A percentile compares a stretch with the other conserved stretches of the same genome.
Conservation (phyloP, 2,888 invertebrate genomes). For the Ctenicera cuprea region DNA sequence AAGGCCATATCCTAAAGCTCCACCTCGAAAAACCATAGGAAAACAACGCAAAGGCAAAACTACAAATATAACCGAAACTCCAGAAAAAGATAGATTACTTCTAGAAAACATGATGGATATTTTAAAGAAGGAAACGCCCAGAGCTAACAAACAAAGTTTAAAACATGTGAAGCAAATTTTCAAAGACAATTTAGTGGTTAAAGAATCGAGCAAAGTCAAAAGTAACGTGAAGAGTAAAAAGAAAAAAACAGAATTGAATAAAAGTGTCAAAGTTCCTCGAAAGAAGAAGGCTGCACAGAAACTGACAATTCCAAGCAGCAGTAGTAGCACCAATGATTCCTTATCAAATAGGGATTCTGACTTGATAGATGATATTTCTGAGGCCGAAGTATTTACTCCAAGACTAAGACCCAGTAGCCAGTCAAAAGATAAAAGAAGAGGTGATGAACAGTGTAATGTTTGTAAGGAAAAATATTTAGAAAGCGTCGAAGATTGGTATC, state of each 20-base stretch:
- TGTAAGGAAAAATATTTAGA: conserved; percentile 40
- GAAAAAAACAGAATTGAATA: conserved; percentile 34
- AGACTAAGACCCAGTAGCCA: conserved; percentile 13
- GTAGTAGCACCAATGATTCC: conserved; percentile 37
- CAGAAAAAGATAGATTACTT: conserved; percentile 42
- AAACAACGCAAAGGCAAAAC: conserved; percentile 27
- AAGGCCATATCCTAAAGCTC: conserved; percentile 41
- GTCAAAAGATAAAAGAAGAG: conserved; percentile 29
- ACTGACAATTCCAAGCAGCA: conserved; percentile 8
- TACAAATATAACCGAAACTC: conserved; percentile 47
- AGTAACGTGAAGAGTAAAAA: conserved; percentile 39
- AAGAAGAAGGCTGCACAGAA: conserved; percentile 19
- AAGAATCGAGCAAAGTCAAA: conserved; percentile 36
- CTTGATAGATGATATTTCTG: conserved; percentile 35
- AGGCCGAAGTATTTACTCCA: conserved; percentile 27
- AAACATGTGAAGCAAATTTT: conserved; percentile 43
- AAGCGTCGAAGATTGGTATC: conserved; percentile 37
- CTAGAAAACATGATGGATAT: conserved; percentile 45
- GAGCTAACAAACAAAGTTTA: conserved; percentile 19
- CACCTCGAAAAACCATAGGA: conserved; percentile 36
- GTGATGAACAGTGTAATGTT: conserved; percentile 32
- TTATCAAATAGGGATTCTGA: conserved; percentile 37
- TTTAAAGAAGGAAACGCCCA: conserved; percentile 43
- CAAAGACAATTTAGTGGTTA: conserved; percentile 30
- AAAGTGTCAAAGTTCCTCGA: conserved; percentile 30